Evolutionary conservation across 1,140 invertebrate genomes (phyloP), one percentile per base, ranked within the genome.

Genomic region (Procambarus clarkii): DNA sequence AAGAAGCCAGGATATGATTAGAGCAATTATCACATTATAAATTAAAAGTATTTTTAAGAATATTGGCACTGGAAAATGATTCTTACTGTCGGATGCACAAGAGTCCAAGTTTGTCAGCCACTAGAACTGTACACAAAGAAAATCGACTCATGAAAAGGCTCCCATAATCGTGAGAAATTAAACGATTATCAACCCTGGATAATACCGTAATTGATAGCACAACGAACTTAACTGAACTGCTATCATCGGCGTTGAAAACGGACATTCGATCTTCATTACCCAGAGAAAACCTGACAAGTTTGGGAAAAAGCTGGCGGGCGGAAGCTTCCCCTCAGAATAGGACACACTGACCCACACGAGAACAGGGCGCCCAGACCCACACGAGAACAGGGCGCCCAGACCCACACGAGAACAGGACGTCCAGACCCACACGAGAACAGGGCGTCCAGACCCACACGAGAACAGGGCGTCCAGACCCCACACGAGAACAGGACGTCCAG

Each of bases 161-260:
- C n/a, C 21, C n/a, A 71, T 71, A 71, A 71, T 71, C 24, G 69
- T 71, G 69, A 71, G 69, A 34, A 71, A 71, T 71, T 71, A 71
- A 71, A 71, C 69, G 24, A 71, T 71, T 71, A 71, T 71, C 69
- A 24, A 34, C 69, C 69, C 18, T 18, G 60, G 60, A 64, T 64
- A 64, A 64, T 18, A 64, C 60, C 0, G 60, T 18, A 64, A 64
- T 21, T 64, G 60, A 13, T 13, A 64, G 18, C 60, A 64, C 60
- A 64, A 64, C 18, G 60, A 64, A 64, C 9, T 64, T 64, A 15
- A 64, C 60, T 64, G 60, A 64, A 64, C 18, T 64, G 60, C 60
- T 15, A 64, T 64, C 60, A 64, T 3, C 60, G 60, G 18, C 60
- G 60, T 21, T 64, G 60, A 9, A 64, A 34, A 64, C 18, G 60